These are phyloP conservation scores for Anthopleura xanthogrammica DNA, from an alignment of 92 coral and sea anemone genomes.

Conservation along the genomic window DNA sequence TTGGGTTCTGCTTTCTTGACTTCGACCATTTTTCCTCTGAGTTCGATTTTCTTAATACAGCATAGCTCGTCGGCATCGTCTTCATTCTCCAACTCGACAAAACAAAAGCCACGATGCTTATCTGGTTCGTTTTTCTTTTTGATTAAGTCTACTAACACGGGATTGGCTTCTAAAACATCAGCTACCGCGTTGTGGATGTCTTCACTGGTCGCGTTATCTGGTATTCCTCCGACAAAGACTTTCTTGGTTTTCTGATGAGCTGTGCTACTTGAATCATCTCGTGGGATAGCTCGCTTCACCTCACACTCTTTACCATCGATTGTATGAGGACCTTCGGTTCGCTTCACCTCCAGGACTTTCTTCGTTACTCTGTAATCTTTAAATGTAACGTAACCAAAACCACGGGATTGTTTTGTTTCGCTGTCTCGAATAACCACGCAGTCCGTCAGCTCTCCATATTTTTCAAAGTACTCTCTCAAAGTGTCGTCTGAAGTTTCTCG, in stretches of 20 bases:
- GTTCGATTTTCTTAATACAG: conserved; percentile 63
- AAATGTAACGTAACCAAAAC: conserved; percentile 93
- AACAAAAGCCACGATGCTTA: conserved; percentile 67
- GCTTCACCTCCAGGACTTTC: conserved; percentile 52
- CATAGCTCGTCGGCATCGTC: conserved; percentile 75
- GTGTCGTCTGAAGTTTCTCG: conserved; percentile 71
- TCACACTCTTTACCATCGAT: conserved; percentile 88
- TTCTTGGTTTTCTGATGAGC: conserved; percentile 82
- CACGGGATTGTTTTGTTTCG: conserved; percentile 62
- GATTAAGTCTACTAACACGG: conserved; percentile 48
- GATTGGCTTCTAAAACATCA: conserved; percentile 28
- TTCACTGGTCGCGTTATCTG: conserved; percentile 63
- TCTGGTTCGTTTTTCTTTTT: conserved; percentile 49
- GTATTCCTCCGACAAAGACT: conserved; percentile 86
- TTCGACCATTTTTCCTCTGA: conserved; percentile 72
- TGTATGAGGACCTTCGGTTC: conserved; percentile 57
- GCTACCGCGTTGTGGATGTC: conserved; percentile 55
- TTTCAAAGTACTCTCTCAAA: conserved; percentile 68
- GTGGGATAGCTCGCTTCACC: conserved; percentile 94
- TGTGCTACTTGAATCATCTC: conserved; percentile 69
- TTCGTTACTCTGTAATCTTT: conserved; percentile 44
- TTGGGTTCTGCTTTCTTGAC: conserved; percentile 74
- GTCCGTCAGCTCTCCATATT: conserved; percentile 68
- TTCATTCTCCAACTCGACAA: conserved; percentile 73
- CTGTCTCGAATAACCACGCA: conserved; percentile 69